Percentiles rank a stretch among this genome's conserved stretches.
Conservation (phyloP, 2,888 invertebrate genomes). For the Celastrina argiolus region DNA sequence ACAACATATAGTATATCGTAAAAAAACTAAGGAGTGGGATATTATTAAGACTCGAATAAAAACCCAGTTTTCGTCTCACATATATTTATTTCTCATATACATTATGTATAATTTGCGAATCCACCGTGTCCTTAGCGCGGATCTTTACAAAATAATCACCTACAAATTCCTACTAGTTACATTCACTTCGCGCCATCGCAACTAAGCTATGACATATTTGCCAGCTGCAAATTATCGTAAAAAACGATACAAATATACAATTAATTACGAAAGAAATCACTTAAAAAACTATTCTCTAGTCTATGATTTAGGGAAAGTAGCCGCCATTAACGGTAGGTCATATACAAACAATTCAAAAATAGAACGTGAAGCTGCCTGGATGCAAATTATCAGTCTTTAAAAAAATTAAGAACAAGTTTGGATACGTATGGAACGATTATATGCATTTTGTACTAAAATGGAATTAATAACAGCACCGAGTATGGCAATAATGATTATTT, state of each 20-base stretch:
- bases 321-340: conserved; percentile 6
- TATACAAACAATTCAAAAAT: conserved; percentile 24
- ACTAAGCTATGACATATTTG: conserved; percentile 60
- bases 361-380: conserved; percentile 32
- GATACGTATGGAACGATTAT: conserved; percentile 38
- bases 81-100: conserved; percentile 78
- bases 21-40: neutral
- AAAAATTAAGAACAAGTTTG: conserved; percentile 39
- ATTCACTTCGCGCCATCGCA: conserved; percentile 60
- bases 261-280: conserved; percentile 8
- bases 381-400: conserved; percentile 65
- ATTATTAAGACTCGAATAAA: conserved; percentile 32
- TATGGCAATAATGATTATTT: conserved; percentile 31
- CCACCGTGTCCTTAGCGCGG: conserved; percentile 74
- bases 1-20: too few relatives aligned
- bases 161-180: conserved; percentile 65
- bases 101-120: conserved; percentile 77
- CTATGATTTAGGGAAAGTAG: neutral
- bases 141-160: conserved; percentile 68
- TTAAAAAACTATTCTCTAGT: conserved; percentile 1
- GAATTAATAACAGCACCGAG: conserved; percentile 55
- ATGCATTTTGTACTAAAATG: conserved; percentile 55
- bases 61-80: conserved; percentile 63
- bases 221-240: conserved; percentile 25
- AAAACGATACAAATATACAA: conserved; percentile 34